phyloP scores from a whole-genome alignment of 2,888 invertebrate genomes.

The Coelogynopora nodosa region DNA sequence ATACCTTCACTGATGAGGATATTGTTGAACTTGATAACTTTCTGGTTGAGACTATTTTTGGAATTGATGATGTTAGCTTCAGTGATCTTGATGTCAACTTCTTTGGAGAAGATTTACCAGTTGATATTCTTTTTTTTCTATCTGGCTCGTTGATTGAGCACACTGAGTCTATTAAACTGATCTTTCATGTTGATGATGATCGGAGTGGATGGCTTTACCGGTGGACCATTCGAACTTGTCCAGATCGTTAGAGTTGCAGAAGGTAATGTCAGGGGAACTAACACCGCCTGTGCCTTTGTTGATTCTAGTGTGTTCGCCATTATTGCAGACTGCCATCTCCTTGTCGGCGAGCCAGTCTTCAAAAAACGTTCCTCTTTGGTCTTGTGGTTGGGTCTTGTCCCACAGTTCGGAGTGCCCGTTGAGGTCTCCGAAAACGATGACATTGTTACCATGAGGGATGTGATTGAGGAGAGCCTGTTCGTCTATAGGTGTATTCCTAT shows the following conservation, averaged over 20 bases:
- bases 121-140: neutral
- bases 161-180: neutral
- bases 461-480: neutral
- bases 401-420: neutral
- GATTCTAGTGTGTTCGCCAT: conserved; percentile 1
- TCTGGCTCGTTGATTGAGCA: neutral
- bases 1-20: neutral
- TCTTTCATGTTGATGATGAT: neutral
- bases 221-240: neutral
- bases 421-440: neutral
- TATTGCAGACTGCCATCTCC: neutral
- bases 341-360: neutral
- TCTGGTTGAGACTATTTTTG: neutral
- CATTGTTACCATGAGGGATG: neutral
- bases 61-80: neutral
- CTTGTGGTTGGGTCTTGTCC: neutral
- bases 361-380: neutral
- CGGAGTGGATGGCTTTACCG: neutral
- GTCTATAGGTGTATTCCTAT: neutral
- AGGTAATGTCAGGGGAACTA: neutral
- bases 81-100: neutral
- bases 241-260: neutral
- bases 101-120: neutral
- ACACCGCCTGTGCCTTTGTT: neutral
- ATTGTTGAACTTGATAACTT: neutral